phyloP scores from a whole-genome alignment of 2,888 invertebrate genomes.

The Chrysolina haemoptera region DNA sequence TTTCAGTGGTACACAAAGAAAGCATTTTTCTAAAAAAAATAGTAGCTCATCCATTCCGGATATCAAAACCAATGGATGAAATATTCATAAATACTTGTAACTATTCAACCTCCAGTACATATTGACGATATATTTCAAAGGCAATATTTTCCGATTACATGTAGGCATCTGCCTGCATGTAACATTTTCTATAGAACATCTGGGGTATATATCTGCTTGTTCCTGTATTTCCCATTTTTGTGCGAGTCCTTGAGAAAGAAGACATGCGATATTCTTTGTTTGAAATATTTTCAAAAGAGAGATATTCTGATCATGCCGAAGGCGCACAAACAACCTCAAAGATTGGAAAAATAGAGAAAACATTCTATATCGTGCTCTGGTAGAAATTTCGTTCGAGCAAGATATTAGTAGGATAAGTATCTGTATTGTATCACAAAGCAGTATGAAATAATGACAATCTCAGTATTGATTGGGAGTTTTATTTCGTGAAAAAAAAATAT shows the following conservation, averaged over 20 bases:
- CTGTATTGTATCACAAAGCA: background rate
- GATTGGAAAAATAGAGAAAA: background rate
- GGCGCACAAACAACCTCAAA: background rate
- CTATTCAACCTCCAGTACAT: background rate
- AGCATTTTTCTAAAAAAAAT: too few species aligned
- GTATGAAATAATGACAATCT: background rate
- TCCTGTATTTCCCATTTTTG: slow-evolving; percentile 36
- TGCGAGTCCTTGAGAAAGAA: slow-evolving; percentile 26
- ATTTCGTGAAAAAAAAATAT: background rate
- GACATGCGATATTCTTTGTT: slow-evolving; percentile 29
- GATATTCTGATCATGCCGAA: background rate
- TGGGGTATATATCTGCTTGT: slow-evolving; percentile 33
- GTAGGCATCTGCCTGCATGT: background rate
- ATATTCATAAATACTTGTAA: background rate
- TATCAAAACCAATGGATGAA: background rate
- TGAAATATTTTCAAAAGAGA: background rate
- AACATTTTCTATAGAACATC: slow-evolving; percentile 26
- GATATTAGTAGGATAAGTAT: background rate
- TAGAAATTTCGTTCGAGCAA: background rate
- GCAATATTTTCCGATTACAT: background rate
- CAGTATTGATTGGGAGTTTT: background rate
- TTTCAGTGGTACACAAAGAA: too few species aligned
- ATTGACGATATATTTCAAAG: background rate
- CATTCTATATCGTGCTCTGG: background rate
- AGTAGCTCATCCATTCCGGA: too few species aligned